Conservation (phyloP, 2,888 invertebrate genomes). For the Melangyna quadrimaculata region DNA sequence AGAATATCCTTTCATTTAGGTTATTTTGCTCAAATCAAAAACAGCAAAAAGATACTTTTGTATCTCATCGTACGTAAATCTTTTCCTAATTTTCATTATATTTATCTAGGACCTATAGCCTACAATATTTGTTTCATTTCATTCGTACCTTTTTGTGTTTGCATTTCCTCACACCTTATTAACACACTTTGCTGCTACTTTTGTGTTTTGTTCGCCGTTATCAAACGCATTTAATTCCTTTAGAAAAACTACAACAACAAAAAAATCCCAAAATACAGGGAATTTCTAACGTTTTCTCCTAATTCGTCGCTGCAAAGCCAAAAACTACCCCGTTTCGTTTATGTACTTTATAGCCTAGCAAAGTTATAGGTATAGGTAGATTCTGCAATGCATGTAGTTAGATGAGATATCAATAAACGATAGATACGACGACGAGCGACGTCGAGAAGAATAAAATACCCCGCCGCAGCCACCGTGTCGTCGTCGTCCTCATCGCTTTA, state of each 20-base stretch:
- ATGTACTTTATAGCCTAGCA: slow-evolving; percentile 16
- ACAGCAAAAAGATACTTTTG: slow-evolving; percentile 7
- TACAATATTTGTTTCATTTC: background rate
- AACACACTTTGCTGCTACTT: background rate
- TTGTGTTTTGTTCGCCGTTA: background rate
- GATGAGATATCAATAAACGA: slow-evolving; percentile 60
- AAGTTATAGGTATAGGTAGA: slow-evolving; percentile 14
- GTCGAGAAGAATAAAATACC: slow-evolving; percentile 4
- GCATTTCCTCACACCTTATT: slow-evolving; percentile 3
- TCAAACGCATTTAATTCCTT: slow-evolving; percentile 4
- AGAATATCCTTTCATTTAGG: background rate
- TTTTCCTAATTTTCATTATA: background rate
- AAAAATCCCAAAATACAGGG: slow-evolving; percentile 64
- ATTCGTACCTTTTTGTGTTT: background rate
- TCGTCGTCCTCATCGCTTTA: too few relatives aligned
- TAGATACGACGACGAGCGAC: slow-evolving; percentile 33
- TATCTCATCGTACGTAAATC: background rate
- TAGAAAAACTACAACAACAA: too few relatives aligned
- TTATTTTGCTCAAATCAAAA: background rate
- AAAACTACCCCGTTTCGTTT: slow-evolving; percentile 42
- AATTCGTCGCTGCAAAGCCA: slow-evolving; percentile 48
- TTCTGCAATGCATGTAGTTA: slow-evolving; percentile 63
- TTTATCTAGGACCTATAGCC: too few relatives aligned
- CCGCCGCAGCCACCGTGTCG: background rate
- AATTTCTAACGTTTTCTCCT: slow-evolving; percentile 41